Evolutionary conservation across 2,113 vertebrate species (phyloP).

Genomic region (Xiphophorus maculatus): DNA sequence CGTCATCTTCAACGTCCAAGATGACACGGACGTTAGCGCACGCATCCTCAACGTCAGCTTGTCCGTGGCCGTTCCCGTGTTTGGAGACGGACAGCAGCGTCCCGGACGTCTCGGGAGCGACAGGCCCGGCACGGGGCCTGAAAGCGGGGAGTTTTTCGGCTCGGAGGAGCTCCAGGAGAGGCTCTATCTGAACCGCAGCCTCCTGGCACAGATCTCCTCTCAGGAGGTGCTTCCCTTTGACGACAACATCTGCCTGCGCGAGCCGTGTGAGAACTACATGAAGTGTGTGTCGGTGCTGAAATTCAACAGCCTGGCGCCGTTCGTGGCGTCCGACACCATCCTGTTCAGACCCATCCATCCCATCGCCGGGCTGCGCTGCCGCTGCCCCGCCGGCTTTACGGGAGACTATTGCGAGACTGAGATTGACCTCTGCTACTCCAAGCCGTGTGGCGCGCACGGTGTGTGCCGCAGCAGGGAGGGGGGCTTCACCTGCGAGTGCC

Average conservation of each 20-base stretch:
- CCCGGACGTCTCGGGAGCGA: constrained; percentile 31
- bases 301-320: constrained; percentile 95
- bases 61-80: constrained; percentile 82
- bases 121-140: constrained; percentile 1
- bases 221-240: constrained; percentile 96
- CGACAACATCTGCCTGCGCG: constrained; percentile 95
- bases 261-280: constrained; percentile 99
- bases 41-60: constrained; percentile 95
- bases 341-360: constrained; percentile 96
- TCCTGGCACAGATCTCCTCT: constrained; percentile 86
- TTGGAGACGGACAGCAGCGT: constrained; percentile 40
- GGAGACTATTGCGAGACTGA: constrained; percentile 97
- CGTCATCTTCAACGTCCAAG: constrained; percentile 92
- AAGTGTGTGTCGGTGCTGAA: constrained; percentile 94
- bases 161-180: constrained; percentile 96
- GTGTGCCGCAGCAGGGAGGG: constrained; percentile 89
- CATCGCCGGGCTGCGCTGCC: constrained; percentile 91
- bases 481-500: constrained; percentile 93
- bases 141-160: constrained; percentile 80
- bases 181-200: constrained; percentile 93
- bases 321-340: constrained; percentile 91
- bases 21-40: constrained; percentile 89
- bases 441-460: constrained; percentile 89
- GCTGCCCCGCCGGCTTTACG: constrained; percentile 91
- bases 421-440: constrained; percentile 95